Evolutionary conservation across 2,888 invertebrate genomes (phyloP), one percentile per base, ranked within the genome.

Genomic region (Diloba caeruleocephala): DNA sequence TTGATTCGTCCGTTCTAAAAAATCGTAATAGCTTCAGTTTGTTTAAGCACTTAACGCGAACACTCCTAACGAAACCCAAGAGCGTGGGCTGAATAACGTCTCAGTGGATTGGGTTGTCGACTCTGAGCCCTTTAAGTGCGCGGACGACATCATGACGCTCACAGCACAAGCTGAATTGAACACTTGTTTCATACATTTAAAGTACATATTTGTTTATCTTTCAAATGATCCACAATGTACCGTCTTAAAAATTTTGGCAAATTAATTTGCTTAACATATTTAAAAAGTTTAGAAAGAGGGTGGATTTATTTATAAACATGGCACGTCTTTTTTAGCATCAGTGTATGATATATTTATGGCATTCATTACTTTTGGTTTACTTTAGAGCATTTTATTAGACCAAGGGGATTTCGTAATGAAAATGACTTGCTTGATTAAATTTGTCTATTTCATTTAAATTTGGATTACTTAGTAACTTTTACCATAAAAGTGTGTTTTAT

Each of bases 361-460:
- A n/a, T 32, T 50, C 25, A 65, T 56, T 58, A 48, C 2, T 29
- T 58, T 53, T 62, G 13, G 44, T 46, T 57, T 15, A 4, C 37
- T 58, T 48, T 26, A 32, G 14, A 43, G 3, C 25, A 23, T 38
- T 50, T 53, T 55, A 55, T 49, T 54, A 52, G 44, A 70, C 63
- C 39, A 29, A 32, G 38, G 17, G 33, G 52, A 70, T 63, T 54
- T 36, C 17, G 41, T 42, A 39, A 50, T 54, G 45, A 31, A 46
- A 65, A 63, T 38, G 23, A 70, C 56, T 63, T 70, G 51, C 56
- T 60, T 57, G 29, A 46, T 66, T 52, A 37, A 49, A 48, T 55
- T 56, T 12, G 3, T 42, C 25, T 29, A 50, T 53, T 61, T 46
- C 32, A 48, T 49, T 56, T 38, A n/a, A 45, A 42, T 54, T 58